Conservation (phyloP, 2,888 invertebrate genomes). For the Cephus pygmeus region DNA sequence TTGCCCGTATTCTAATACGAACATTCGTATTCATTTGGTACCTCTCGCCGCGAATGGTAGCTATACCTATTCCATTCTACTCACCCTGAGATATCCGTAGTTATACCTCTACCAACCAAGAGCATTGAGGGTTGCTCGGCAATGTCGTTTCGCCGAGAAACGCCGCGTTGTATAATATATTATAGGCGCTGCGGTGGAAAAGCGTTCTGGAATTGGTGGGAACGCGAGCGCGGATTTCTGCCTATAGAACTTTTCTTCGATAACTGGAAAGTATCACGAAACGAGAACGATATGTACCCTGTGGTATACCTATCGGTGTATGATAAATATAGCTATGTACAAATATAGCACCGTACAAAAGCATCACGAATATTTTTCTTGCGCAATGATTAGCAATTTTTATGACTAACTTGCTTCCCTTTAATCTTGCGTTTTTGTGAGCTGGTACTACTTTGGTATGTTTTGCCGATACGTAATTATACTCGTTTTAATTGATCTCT, state of each 20-base stretch:
- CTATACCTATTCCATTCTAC: neutral
- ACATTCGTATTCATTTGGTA: conserved; percentile 41
- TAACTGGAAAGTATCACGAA: neutral
- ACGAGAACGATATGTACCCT: neutral
- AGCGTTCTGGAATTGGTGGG: neutral
- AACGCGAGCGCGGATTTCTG: neutral
- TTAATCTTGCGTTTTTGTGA: neutral
- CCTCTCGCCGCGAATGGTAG: conserved; percentile 12
- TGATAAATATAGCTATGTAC: neutral
- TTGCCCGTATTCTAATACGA: conserved; percentile 35
- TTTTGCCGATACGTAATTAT: neutral
- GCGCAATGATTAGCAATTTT: neutral
- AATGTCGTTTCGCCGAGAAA: conserved; percentile 3
- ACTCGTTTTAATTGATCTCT: neutral
- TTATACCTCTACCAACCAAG: neutral
- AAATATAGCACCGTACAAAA: too few relatives aligned
- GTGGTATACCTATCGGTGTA: neutral
- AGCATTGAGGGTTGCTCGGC: neutral
- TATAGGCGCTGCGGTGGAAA: neutral
- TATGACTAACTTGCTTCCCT: neutral
- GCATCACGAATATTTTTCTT: neutral
- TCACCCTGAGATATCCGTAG: neutral
- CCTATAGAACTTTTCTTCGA: neutral
- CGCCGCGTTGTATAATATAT: conserved; percentile 1
- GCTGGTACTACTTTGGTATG: neutral